Conservation (phyloP, 2,888 invertebrate genomes). For the Geophilus truncorum region DNA sequence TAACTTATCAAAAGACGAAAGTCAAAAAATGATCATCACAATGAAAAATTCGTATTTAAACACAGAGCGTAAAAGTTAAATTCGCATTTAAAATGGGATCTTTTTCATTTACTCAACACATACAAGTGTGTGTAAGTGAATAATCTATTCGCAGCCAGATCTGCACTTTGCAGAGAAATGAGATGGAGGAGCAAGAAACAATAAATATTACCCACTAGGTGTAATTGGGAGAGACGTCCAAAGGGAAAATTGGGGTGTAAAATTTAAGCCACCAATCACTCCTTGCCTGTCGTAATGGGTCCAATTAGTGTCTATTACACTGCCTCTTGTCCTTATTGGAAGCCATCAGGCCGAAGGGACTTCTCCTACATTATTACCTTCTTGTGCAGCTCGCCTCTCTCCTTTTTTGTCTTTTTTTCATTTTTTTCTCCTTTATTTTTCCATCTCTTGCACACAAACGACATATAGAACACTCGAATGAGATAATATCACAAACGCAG, state of each 20-base stretch:
- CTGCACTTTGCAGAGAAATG: constrained; percentile 5
- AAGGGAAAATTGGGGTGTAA: constrained; percentile 20
- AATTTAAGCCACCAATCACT: constrained; percentile 20
- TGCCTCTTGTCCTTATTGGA: constrained; percentile 20
- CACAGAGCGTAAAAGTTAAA: background rate
- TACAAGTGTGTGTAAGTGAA: constrained; percentile 9
- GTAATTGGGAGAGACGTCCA: constrained; percentile 16
- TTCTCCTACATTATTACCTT: constrained; percentile 16
- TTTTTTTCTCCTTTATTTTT: background rate
- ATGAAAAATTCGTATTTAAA: background rate
- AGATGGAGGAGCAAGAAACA: constrained; percentile 12
- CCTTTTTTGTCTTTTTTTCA: background rate
- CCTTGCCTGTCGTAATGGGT: constrained; percentile 20
- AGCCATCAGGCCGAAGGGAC: constrained; percentile 20
- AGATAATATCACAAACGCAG: constrained; percentile 8
- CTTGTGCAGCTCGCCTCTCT: background rate
- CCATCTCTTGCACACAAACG: constrained; percentile 20
- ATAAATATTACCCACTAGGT: constrained; percentile 20
- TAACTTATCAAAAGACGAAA: no score
- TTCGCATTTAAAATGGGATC: background rate
- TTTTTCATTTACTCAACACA: constrained; percentile 20
- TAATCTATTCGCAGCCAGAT: constrained; percentile 16
- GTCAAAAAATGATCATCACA: background rate
- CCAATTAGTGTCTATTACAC: constrained; percentile 20
- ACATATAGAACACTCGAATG: constrained; percentile 10